phyloP scores from a whole-genome alignment of 2,797 vertebrate genomes.

The Erpetoichthys calabaricus region DNA sequence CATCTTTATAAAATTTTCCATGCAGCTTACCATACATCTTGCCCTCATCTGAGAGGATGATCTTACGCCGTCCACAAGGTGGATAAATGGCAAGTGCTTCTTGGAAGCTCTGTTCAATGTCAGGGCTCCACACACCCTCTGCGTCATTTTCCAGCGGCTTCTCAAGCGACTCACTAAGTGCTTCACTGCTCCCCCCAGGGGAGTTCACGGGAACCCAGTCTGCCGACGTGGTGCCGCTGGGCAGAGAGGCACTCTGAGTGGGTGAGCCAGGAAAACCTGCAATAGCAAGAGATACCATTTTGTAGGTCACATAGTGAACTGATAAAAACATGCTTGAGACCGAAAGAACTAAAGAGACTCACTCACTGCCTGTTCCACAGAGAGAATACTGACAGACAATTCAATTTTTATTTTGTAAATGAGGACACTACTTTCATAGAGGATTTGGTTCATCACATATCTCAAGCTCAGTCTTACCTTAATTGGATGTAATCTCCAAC shows the following conservation, averaged over 20 bases:
- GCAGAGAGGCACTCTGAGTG: slow-evolving; percentile 26
- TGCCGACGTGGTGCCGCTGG: slow-evolving; percentile 81
- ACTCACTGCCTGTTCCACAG: too few relatives aligned
- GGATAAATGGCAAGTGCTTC: slow-evolving; percentile 91
- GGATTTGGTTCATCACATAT: too few relatives aligned
- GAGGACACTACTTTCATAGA: too few relatives aligned
- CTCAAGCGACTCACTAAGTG: slow-evolving; percentile 66
- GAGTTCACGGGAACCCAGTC: slow-evolving; percentile 89
- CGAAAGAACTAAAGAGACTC: too few relatives aligned
- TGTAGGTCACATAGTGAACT: too few relatives aligned
- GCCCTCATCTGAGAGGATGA: slow-evolving; percentile 91
- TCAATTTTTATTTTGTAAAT: too few relatives aligned
- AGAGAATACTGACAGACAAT: too few relatives aligned
- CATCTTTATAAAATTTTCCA: too few relatives aligned
- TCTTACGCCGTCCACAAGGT: slow-evolving; percentile 83
- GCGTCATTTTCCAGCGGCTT: slow-evolving; percentile 73
- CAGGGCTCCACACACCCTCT: slow-evolving; percentile 85
- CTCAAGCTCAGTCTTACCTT: too few relatives aligned
- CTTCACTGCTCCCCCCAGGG: slow-evolving; percentile 82
- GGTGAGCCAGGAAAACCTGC: slow-evolving; percentile 13
- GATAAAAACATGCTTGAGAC: too few relatives aligned
- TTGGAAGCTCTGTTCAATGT: slow-evolving; percentile 94
- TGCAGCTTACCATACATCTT: slow-evolving; percentile 88
- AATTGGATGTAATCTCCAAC: too few relatives aligned
- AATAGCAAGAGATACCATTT: too few relatives aligned